Percentiles rank a stretch among this genome's conserved stretches.
These are phyloP conservation scores for Paradisaea rubra DNA, from an alignment of 2,113 vertebrate species.

Conservation along the genomic window DNA sequence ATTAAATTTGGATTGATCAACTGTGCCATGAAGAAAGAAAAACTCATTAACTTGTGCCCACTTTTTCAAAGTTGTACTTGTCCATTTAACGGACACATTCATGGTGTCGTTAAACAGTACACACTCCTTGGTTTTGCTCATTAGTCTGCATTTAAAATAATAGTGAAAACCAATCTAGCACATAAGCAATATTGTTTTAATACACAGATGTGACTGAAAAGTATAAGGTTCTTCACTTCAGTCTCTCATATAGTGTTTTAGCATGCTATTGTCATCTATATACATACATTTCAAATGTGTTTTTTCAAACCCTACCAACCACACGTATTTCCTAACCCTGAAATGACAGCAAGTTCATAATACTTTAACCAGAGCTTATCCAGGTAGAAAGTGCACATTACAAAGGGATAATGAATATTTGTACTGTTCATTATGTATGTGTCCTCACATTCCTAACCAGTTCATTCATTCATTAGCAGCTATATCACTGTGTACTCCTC, in stretches of 20 bases:
- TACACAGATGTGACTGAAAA: not conserved
- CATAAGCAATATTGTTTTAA: not conserved
- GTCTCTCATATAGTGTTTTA: not conserved
- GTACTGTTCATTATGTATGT: not conserved
- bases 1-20: not conserved
- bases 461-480: not conserved
- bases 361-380: not conserved
- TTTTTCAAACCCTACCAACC: not conserved
- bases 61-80: not conserved
- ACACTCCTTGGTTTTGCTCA: not conserved
- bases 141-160: not conserved
- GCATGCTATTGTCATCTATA: not conserved
- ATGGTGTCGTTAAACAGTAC: not conserved
- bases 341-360: not conserved
- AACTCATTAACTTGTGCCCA: not conserved
- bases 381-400: not conserved
- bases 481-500: not conserved
- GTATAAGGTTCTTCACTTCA: not conserved
- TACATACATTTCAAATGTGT: not conserved
- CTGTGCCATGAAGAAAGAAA: not conserved
- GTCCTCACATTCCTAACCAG: not conserved
- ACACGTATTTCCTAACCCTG: rapidly evolving
- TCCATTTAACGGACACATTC: not conserved
- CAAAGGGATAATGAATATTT: not conserved
- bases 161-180: not conserved